Evolutionary conservation across 1,140 invertebrate species (phyloP).

Genomic region (Drosophila lini): DNA sequence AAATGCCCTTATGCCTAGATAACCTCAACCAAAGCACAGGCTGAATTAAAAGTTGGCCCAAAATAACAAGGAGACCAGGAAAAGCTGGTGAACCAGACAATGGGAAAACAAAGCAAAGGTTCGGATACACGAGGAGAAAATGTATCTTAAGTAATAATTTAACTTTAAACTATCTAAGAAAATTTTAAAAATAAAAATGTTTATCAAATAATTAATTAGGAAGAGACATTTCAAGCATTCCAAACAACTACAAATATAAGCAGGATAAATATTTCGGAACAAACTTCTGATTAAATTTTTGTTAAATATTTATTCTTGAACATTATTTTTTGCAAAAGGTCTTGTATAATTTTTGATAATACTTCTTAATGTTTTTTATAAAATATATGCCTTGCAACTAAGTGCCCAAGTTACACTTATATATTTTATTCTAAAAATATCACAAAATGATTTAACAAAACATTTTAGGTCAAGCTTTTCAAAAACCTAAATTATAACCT

Average conservation of each 20-base stretch:
- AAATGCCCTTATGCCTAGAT: slow-evolving; percentile 40
- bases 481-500: background rate
- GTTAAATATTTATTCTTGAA: too few relatives aligned
- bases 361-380: too few relatives aligned
- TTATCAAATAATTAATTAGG: too few relatives aligned
- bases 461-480: background rate
- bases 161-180: background rate
- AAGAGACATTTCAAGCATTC: too few relatives aligned
- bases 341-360: too few relatives aligned
- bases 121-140: background rate
- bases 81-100: slow-evolving; percentile 41
- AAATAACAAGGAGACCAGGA: slow-evolving; percentile 40
- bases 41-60: slow-evolving; percentile 55
- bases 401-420: background rate
- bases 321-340: too few relatives aligned
- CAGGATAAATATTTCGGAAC: too few relatives aligned
- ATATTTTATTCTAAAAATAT: background rate
- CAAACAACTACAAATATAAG: too few relatives aligned
- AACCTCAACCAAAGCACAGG: slow-evolving; percentile 22
- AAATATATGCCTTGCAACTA: background rate
- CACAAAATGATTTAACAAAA: background rate
- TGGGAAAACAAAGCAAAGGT: slow-evolving; percentile 42
- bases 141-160: background rate
- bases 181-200: too few relatives aligned
- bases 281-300: too few relatives aligned